Evolutionary conservation across 2,797 vertebrate species (phyloP).

Genomic region (Erithacus rubecula): DNA sequence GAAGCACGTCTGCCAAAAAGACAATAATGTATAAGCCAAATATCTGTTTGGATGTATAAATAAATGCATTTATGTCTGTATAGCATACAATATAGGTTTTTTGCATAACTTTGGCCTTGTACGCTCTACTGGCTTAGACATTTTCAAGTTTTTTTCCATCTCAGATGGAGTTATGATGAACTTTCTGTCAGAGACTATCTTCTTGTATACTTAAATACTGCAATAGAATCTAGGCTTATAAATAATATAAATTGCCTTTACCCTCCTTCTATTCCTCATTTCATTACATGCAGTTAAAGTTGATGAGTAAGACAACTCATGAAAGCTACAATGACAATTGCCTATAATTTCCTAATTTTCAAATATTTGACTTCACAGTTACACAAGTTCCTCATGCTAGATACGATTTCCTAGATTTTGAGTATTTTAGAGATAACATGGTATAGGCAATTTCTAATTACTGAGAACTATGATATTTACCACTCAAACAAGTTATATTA

Average conservation of each 20-base stretch:
- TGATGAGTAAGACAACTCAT: neutral
- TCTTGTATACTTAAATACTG: neutral
- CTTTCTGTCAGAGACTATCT: neutral
- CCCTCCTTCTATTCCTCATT: neutral
- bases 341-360: neutral
- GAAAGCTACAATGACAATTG: neutral
- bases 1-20: constrained; percentile 88
- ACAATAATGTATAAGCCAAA: neutral
- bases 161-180: neutral
- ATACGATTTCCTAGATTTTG: neutral
- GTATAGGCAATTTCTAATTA: neutral
- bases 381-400: neutral
- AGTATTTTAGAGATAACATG: neutral
- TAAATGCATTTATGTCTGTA: neutral
- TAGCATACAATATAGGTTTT: neutral
- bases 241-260: neutral
- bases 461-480: neutral
- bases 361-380: neutral
- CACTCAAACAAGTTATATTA: neutral
- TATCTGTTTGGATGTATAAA: neutral
- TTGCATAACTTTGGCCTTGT: neutral
- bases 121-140: neutral
- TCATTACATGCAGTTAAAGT: neutral
- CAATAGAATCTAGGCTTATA: neutral
- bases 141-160: neutral